Conservation (phyloP, 1,140 invertebrate species). For the Drosophila azteca region DNA sequence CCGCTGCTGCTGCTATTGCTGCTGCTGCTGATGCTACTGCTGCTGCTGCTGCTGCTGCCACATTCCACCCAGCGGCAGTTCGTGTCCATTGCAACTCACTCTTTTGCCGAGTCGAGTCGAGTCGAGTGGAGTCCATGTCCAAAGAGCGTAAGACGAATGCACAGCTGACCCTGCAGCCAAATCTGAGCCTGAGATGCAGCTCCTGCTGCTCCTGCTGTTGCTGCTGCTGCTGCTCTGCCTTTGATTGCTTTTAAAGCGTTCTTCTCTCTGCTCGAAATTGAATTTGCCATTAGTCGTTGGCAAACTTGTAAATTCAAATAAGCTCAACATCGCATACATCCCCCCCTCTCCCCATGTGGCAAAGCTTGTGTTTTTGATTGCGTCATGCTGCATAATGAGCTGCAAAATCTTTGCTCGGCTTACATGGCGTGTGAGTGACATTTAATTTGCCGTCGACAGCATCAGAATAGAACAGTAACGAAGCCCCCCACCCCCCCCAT, state of each 20-base stretch:
- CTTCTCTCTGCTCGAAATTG: slow-evolving; percentile 52
- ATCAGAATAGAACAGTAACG: slow-evolving; percentile 29
- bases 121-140: slow-evolving; percentile 34
- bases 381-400: slow-evolving; percentile 77
- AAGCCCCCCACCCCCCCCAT: slow-evolving; percentile 9
- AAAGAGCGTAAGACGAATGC: slow-evolving; percentile 67
- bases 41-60: slow-evolving; percentile 13
- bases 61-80: slow-evolving; percentile 49
- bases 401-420: slow-evolving; percentile 57
- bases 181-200: slow-evolving; percentile 53
- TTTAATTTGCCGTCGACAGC: slow-evolving; percentile 69
- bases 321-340: slow-evolving; percentile 22
- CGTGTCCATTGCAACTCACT: slow-evolving; percentile 44
- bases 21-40: not conserved
- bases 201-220: not conserved
- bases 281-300: slow-evolving; percentile 63
- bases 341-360: not conserved
- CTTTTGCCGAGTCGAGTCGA: slow-evolving; percentile 11
- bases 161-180: slow-evolving; percentile 71
- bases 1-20: not conserved
- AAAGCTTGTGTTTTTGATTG: slow-evolving; percentile 61
- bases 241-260: slow-evolving; percentile 70
- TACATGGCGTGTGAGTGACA: slow-evolving; percentile 78
- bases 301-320: slow-evolving; percentile 55
- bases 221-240: slow-evolving; percentile 20